Evolutionary conservation across 2,797 vertebrate genomes (phyloP).

Genomic region (Pteropus rufus): DNA sequence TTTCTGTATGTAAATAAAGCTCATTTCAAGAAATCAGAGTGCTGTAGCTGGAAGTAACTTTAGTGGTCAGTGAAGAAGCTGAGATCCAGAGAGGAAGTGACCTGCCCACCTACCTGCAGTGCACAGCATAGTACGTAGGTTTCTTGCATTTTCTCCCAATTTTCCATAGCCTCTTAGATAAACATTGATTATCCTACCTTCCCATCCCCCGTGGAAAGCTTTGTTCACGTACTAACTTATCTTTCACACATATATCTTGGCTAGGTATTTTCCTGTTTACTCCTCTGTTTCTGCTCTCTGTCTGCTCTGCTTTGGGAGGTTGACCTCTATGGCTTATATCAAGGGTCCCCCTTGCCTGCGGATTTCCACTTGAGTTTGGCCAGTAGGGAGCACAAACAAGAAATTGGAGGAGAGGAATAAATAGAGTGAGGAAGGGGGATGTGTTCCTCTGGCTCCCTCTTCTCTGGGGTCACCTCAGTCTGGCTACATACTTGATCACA

Average conservation of each 20-base stretch:
- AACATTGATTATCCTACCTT: neutral
- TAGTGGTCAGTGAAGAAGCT: neutral
- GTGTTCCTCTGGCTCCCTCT: neutral
- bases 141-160: neutral
- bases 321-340: neutral
- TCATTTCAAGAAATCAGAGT: neutral
- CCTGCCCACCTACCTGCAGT: neutral
- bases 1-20: neutral
- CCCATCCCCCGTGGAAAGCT: neutral
- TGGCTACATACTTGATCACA: neutral
- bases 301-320: neutral
- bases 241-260: neutral
- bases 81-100: neutral
- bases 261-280: neutral
- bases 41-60: neutral
- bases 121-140: neutral
- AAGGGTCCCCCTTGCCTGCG: neutral
- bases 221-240: neutral
- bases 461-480: rapidly evolving
- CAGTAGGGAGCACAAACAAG: neutral
- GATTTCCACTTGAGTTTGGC: neutral
- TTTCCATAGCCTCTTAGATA: neutral
- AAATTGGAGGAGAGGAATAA: neutral
- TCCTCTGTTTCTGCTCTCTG: neutral
- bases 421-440: neutral